Evolutionary conservation across 2,888 invertebrate genomes (phyloP), one percentile per base, ranked within the genome.

Genomic region (Chymomyza fuscimana): DNA sequence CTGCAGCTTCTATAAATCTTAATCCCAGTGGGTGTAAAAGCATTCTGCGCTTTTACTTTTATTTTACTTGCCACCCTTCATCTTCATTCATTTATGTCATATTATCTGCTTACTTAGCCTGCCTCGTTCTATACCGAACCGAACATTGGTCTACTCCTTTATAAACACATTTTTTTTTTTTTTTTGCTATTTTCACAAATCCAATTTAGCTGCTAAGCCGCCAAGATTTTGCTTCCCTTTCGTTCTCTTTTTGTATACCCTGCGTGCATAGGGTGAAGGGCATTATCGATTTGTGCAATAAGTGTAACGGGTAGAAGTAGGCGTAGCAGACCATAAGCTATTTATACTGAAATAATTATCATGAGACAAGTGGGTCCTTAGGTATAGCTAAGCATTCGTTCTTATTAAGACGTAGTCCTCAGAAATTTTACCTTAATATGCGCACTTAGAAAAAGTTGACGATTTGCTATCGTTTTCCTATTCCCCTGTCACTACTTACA

Each of bases 161-260:
- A 32, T 50, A 10, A 5, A 16, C 5, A 36, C 46, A 9, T 10
- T 15, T 16, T 46, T 15, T 16, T 29, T 36, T 19, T 51, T 56
- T 22, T 19, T 36, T 29, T 71, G 63, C 70, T 70, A 73, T 77
- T 69, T 73, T 73, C 72, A 63, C 73, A 86, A 85, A 89, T 87
- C 84, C 87, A 87, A 89, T 89, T 89, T 89, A 70, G 86, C 80
- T 77, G 81, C 75, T 85, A 89, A 89, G 89, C 86, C 82, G 69
- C 71, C 75, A 32, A 81, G 67, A 82, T 77, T 86, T 81, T 22
- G 58, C 58, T 58, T 58, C 12, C 9, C 58, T 29, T 15, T 58
- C 10, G 4, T 58, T 10, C 54, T 54, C 16, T 15, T 16, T 22
- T 54, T 22, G 10, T 54, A 32, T 32, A 32, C 32, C 32, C 32